Percentiles rank a stretch among this genome's conserved stretches.
phyloP scores from a whole-genome alignment of 2,888 invertebrate species.

The Cryptocephalus moraei region DNA sequence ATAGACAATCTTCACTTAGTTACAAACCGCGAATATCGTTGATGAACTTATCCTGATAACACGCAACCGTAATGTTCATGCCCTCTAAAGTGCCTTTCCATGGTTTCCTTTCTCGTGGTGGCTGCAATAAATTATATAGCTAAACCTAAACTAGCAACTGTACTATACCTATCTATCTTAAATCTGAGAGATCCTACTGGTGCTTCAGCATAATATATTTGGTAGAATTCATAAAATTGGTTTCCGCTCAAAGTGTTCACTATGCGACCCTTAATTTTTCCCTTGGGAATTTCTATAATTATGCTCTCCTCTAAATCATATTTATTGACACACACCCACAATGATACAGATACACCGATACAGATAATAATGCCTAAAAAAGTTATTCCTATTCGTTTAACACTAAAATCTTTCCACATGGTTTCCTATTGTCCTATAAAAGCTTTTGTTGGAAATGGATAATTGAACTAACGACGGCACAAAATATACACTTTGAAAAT shows the following conservation, averaged over 20 bases:
- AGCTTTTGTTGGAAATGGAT: no score
- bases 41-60: slow-evolving; percentile 2
- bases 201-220: no score
- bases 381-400: no score
- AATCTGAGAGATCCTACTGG: no score
- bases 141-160: not conserved
- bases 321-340: no score
- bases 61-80: slow-evolving; percentile 4
- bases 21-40: not conserved
- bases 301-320: not conserved
- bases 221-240: not conserved
- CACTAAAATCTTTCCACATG: no score
- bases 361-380: no score
- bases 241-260: not conserved
- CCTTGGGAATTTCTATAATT: not conserved
- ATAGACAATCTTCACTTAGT: slow-evolving; percentile 6
- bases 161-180: not conserved
- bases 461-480: no score
- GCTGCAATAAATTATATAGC: not conserved
- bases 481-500: no score
- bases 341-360: no score
- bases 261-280: not conserved
- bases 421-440: no score
- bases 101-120: slow-evolving; percentile 1
- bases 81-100: slow-evolving; percentile 4